Evolutionary conservation across 2,113 vertebrate species (phyloP).

Genomic region (Daboia siamensis): DNA sequence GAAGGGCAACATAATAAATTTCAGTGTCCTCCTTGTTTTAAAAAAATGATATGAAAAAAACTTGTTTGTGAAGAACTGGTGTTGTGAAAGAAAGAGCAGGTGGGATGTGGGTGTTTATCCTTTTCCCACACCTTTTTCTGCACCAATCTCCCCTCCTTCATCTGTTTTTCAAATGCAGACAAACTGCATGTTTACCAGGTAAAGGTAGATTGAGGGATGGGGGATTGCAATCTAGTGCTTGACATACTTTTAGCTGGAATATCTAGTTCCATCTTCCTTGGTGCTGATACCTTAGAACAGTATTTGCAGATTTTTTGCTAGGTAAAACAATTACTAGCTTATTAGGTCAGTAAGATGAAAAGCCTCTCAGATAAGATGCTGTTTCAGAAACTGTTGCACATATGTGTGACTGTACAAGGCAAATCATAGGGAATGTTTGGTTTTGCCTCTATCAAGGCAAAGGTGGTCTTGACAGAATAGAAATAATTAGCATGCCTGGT

Average conservation of each 20-base stretch:
- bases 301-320: constrained; percentile 1
- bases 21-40: not conserved
- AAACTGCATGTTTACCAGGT: not conserved
- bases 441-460: not conserved
- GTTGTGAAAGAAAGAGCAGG: not conserved
- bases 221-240: not conserved
- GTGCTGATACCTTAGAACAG: not conserved
- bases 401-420: not conserved
- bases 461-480: not conserved
- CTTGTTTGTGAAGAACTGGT: not conserved
- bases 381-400: not conserved
- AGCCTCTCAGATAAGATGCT: not conserved
- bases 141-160: not conserved
- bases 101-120: not conserved
- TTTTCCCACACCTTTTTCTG: not conserved
- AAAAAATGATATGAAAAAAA: not conserved
- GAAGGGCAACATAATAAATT: not conserved
- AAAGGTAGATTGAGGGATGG: not conserved
- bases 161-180: not conserved
- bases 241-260: not conserved
- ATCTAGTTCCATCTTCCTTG: not conserved
- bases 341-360: not conserved
- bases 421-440: not conserved
- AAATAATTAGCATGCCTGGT: not conserved
- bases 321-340: constrained; percentile 18